A percentile compares a stretch with the other conserved stretches of the same genome.
phyloP scores from a whole-genome alignment of 2,888 invertebrate species.

The Drosophila testacea region DNA sequence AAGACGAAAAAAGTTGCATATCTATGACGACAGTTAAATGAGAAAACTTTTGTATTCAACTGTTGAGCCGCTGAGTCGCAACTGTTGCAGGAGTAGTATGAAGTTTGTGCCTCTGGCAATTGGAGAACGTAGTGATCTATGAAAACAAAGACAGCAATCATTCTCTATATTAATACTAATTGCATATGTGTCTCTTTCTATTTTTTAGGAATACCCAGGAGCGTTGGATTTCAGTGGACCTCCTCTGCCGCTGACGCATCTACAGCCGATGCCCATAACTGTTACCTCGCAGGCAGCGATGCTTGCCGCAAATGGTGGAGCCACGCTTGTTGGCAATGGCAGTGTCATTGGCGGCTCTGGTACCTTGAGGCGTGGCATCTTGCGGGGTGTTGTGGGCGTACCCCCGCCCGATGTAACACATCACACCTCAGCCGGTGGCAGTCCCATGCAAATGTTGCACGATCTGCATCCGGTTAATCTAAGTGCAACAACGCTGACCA shows the following conservation, averaged over 20 bases:
- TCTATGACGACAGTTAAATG: slow-evolving; percentile 76
- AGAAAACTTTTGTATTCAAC: slow-evolving; percentile 74
- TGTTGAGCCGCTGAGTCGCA: slow-evolving; percentile 19
- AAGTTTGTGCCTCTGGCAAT: background rate
- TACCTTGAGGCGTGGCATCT: slow-evolving; percentile 83
- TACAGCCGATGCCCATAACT: slow-evolving; percentile 81
- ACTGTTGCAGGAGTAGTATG: background rate
- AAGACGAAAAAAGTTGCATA: slow-evolving; percentile 34
- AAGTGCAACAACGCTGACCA: slow-evolving; percentile 83
- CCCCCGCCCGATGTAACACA: slow-evolving; percentile 85
- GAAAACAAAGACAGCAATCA: background rate
- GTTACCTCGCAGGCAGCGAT: slow-evolving; percentile 79
- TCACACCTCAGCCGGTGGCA: slow-evolving; percentile 77
- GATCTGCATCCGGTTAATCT: slow-evolving; percentile 84
- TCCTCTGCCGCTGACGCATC: slow-evolving; percentile 82
- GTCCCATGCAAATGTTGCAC: slow-evolving; percentile 72
- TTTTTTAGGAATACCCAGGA: slow-evolving; percentile 84
- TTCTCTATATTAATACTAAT: background rate
- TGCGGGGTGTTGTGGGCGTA: slow-evolving; percentile 83
- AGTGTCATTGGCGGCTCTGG: slow-evolving; percentile 73
- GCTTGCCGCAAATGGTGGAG: slow-evolving; percentile 60
- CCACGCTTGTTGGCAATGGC: slow-evolving; percentile 76
- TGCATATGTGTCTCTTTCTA: slow-evolving; percentile 1
- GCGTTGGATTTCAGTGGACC: slow-evolving; percentile 83
- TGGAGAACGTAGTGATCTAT: background rate